Percentiles rank a stretch among this genome's conserved stretches.
phyloP scores from a whole-genome alignment of 2,113 vertebrate genomes.

The Notarius quadriscutis region DNA sequence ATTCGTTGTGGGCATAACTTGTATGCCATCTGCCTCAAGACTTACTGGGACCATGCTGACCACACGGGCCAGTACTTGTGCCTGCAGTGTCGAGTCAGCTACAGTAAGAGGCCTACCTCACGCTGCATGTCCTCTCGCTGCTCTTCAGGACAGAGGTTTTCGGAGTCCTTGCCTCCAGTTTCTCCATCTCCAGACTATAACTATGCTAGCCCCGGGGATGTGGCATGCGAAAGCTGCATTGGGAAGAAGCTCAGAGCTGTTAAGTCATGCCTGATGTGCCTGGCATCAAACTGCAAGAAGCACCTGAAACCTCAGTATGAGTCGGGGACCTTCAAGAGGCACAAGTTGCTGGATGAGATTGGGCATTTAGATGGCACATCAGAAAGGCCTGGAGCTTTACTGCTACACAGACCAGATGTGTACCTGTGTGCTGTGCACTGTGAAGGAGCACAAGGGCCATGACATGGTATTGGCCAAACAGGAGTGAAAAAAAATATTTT shows the following conservation, averaged over 20 bases:
- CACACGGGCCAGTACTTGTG: slow-evolving; percentile 68
- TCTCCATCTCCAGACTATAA: slow-evolving; percentile 78
- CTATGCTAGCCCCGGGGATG: slow-evolving; percentile 70
- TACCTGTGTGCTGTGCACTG: slow-evolving; percentile 77
- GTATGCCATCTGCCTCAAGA: slow-evolving; percentile 75
- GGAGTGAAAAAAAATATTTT: slow-evolving; percentile 54
- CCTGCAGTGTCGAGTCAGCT: slow-evolving; percentile 72
- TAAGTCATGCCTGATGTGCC: slow-evolving; percentile 86
- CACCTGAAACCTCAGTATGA: slow-evolving; percentile 88
- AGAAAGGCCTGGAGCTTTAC: slow-evolving; percentile 79
- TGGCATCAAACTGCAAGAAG: slow-evolving; percentile 87
- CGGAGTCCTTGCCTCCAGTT: slow-evolving; percentile 65
- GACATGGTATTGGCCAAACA: slow-evolving; percentile 79
- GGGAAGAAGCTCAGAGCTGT: slow-evolving; percentile 79
- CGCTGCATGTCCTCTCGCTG: slow-evolving; percentile 63
- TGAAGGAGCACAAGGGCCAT: slow-evolving; percentile 80
- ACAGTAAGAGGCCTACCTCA: slow-evolving; percentile 74
- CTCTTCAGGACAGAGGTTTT: slow-evolving; percentile 51
- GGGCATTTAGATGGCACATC: slow-evolving; percentile 69
- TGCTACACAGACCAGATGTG: slow-evolving; percentile 71
- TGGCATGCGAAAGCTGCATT: slow-evolving; percentile 81
- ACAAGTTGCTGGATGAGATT: slow-evolving; percentile 84
- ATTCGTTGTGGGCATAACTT: slow-evolving; percentile 77
- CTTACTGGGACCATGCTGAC: slow-evolving; percentile 79
- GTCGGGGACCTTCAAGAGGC: slow-evolving; percentile 82